A percentile compares a stretch with the other conserved stretches of the same genome.
phyloP scores from a whole-genome alignment of 92 coral and sea anemone species.

The Paragorgia papillata region DNA sequence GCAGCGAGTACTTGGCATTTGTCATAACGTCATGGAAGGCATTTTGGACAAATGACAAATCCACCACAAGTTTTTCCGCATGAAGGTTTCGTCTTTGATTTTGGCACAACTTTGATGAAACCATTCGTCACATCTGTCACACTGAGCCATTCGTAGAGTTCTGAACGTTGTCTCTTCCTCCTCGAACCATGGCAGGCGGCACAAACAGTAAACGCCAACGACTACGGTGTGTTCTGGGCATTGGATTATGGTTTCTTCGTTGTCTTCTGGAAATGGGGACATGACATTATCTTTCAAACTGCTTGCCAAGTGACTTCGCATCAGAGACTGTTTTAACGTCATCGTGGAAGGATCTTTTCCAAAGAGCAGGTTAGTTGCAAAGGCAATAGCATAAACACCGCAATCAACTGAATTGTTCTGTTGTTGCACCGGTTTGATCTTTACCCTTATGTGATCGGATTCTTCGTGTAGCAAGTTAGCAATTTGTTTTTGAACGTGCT shows the following conservation, averaged over 20 bases:
- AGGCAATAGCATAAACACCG: slow-evolving; percentile 66
- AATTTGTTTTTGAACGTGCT: slow-evolving; percentile 40
- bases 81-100: too few species aligned
- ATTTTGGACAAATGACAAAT: too few species aligned
- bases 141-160: too few species aligned
- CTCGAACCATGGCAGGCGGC: slow-evolving; percentile 21
- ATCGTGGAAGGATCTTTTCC: slow-evolving; percentile 29
- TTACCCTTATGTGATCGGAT: slow-evolving; percentile 28
- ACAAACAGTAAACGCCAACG: background rate
- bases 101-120: too few species aligned
- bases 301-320: slow-evolving; percentile 26
- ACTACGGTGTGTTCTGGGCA: background rate
- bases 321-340: background rate
- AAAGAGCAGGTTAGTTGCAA: slow-evolving; percentile 44
- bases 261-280: slow-evolving; percentile 34
- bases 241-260: background rate
- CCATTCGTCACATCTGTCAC: too few species aligned
- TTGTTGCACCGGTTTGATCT: slow-evolving; percentile 49
- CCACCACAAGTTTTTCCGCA: too few species aligned
- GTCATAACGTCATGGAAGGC: too few species aligned
- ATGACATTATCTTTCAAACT: slow-evolving; percentile 22
- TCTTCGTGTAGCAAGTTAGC: slow-evolving; percentile 38
- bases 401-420: slow-evolving; percentile 62
- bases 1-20: too few species aligned
- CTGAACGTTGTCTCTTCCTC: too few species aligned